Base-by-base conservation (phyloP, 2,113 vertebrate species). In the Typhlomys cinereus region DNA sequence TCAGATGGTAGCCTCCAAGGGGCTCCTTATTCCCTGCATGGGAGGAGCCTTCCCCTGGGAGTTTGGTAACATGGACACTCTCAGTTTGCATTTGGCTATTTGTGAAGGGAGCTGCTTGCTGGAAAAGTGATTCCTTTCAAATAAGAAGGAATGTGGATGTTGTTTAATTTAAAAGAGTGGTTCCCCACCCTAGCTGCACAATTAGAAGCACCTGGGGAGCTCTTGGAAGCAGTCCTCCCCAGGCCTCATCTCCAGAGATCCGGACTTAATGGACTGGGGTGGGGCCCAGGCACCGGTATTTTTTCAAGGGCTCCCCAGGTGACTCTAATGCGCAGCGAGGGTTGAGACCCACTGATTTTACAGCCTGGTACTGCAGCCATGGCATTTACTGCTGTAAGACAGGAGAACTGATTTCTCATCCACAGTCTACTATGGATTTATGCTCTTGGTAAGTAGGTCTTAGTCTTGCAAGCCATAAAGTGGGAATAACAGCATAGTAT, bases 91-190 rank as follows among this genome's bases (percentile, higher is more conserved):
- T 74, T 92, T 86, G 59, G 61, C 21, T 80, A 70, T 88, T 73
- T 84, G 39, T 66, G 34, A 74, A 52, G 41, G 76, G 29, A 71
- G 41, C 61, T 46, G 36, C 78, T 52, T 6, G 41, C 73, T 81
- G 70, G 76, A 80, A 75, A 79, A 61, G 41, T 39, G 48, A 80
- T 71, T 88, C 34, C 36, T 67, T 27, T 78, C 82, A 64, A 79
- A 31, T 69, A 18, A 88, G 29, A 54, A 74, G 3, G 1, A 83
- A 80, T 10, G n/a, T 89, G 34, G 39, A 69, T 25, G 29, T 52
- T 93, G 78, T 69, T 95, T 92, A 70, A 82, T 92, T 88, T 93
- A 94, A 86, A 94, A 86, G 52, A 70, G 39, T 62, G 83, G 67
- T 52, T 85, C 91, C 89, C 80, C 80, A 57, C 23, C 59, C n/a